A percentile compares a stretch with the other conserved stretches of the same genome.
phyloP scores from a whole-genome alignment of 2,888 invertebrate species.

The Agelastica alni region DNA sequence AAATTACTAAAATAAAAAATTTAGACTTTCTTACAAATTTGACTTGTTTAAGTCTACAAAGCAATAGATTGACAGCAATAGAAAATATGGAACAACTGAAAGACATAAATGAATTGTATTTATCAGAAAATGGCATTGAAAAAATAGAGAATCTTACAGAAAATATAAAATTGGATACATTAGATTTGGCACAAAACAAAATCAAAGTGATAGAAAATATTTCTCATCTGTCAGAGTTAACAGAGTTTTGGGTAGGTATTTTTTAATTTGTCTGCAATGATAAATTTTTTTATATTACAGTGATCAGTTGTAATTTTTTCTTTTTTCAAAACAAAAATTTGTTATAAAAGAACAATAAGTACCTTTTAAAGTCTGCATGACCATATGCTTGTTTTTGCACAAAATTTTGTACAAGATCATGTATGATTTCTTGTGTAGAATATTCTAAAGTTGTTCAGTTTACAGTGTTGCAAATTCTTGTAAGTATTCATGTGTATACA shows the following conservation, averaged over 20 bases:
- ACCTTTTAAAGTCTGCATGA: no score
- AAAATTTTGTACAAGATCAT: no score
- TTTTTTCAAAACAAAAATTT: no score
- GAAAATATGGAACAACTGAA: conserved; percentile 78
- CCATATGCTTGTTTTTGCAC: no score
- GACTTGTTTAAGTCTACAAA: conserved; percentile 84
- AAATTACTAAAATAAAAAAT: conserved; percentile 86
- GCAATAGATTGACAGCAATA: conserved; percentile 85
- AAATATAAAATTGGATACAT: conserved; percentile 74
- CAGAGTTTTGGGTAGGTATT: conserved; percentile 90
- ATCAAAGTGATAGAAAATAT: conserved; percentile 81
- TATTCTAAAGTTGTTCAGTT: no score
- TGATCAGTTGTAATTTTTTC: no score
- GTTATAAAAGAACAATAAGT: no score
- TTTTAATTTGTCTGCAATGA: not conserved
- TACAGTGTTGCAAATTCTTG: no score
- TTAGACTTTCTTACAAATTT: conserved; percentile 73
- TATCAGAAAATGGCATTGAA: conserved; percentile 91
- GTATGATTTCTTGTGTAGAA: no score
- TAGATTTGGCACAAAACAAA: conserved; percentile 90
- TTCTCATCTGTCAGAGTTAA: conserved; percentile 73
- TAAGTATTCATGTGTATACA: no score
- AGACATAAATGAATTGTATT: conserved; percentile 83
- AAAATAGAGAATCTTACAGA: conserved; percentile 75
- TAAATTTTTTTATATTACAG: conserved; percentile 5